Percentiles rank a stretch among this genome's conserved stretches.
phyloP scores from a whole-genome alignment of 2,113 vertebrate genomes.

The Myotis yumanensis region DNA sequence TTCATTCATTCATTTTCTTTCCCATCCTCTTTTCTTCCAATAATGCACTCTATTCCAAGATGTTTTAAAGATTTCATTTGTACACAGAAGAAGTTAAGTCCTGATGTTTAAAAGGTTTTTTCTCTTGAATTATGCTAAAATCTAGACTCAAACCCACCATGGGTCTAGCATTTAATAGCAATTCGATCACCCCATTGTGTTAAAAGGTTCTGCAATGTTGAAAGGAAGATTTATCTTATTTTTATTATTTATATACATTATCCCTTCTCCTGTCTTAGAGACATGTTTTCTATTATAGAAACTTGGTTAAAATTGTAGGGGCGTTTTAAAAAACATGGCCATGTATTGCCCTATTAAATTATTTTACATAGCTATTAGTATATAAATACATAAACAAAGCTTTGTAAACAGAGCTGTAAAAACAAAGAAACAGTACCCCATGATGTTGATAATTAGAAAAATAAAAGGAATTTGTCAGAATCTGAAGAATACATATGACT shows the following conservation, averaged over 20 bases:
- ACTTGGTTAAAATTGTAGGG: neutral
- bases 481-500: neutral
- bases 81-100: neutral
- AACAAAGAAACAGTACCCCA: neutral
- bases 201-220: neutral
- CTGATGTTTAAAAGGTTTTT: neutral
- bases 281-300: neutral
- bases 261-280: neutral
- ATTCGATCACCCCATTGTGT: neutral
- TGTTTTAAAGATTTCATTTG: constrained; percentile 2
- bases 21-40: neutral
- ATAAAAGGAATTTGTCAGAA: constrained; percentile 1
- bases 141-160: neutral
- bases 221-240: neutral
- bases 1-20: neutral
- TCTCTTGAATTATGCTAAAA: constrained; percentile 36
- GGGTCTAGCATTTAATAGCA: neutral
- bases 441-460: neutral
- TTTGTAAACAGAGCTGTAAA: neutral
- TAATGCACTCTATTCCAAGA: neutral
- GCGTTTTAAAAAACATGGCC: neutral
- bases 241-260: neutral
- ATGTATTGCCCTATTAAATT: neutral
- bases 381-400: neutral
- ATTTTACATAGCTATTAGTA: neutral